phyloP scores from a whole-genome alignment of 2,113 vertebrate genomes.

The Crotophaga sulcirostris region DNA sequence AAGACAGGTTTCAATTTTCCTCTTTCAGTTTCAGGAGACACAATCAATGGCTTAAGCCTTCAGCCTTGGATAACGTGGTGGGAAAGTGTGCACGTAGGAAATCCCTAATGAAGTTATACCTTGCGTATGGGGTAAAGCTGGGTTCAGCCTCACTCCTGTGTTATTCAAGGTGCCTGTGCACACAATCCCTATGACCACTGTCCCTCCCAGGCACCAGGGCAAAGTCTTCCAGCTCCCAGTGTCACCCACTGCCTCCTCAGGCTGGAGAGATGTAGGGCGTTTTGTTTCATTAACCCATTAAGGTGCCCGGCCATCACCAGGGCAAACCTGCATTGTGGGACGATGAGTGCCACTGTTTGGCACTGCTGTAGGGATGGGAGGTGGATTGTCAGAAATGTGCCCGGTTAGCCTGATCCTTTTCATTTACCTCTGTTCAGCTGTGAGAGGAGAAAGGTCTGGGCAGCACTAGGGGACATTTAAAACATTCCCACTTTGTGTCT shows the following conservation, averaged over 20 bases:
- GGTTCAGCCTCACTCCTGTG: not conserved
- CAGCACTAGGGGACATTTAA: not conserved
- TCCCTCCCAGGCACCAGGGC: not conserved
- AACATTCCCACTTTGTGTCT: accelerated
- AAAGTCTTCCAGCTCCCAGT: not conserved
- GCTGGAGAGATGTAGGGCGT: not conserved
- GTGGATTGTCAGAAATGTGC: not conserved
- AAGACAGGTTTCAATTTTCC: not conserved
- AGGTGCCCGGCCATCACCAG: accelerated
- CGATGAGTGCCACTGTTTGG: accelerated
- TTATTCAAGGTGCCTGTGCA: accelerated
- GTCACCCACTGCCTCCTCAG: not conserved
- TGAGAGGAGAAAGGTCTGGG: not conserved
- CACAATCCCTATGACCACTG: not conserved
- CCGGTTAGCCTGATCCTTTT: not conserved
- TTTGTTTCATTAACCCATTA: not conserved
- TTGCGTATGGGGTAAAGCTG: not conserved
- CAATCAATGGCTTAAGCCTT: not conserved
- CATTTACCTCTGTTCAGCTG: not conserved
- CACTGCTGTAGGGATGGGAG: too few species aligned
- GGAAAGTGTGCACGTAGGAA: accelerated
- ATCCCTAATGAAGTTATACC: not conserved
- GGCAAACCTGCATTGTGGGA: accelerated
- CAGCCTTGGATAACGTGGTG: not conserved
- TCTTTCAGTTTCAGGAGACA: not conserved